Evolutionary conservation across 2,113 vertebrate genomes (phyloP).

Genomic region (Notarius quadriscutis): DNA sequence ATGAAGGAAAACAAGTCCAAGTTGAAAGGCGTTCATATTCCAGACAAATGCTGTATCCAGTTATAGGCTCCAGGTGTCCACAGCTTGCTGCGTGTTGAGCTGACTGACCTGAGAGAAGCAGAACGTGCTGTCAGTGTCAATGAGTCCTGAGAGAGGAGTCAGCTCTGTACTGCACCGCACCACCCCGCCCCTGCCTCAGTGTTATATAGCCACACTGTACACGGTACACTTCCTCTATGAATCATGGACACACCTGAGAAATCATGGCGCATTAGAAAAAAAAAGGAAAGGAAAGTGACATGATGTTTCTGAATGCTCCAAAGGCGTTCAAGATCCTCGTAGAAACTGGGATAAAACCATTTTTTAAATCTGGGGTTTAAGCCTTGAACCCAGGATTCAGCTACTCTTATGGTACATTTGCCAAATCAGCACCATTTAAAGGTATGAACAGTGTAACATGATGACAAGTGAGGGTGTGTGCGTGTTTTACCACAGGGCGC

Average conservation of each 20-base stretch:
- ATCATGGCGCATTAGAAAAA: background rate
- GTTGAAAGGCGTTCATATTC: conserved; percentile 38
- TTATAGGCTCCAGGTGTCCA: background rate
- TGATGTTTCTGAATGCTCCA: background rate
- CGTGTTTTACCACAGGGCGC: conserved; percentile 21
- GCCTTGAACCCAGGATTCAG: background rate
- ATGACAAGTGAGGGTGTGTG: too few species aligned
- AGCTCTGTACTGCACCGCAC: background rate
- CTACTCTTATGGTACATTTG: background rate
- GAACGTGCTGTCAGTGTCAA: background rate
- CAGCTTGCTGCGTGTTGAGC: background rate
- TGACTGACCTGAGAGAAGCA: background rate
- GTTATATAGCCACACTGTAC: conserved; percentile 12
- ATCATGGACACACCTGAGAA: conserved; percentile 38
- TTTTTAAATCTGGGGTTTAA: background rate
- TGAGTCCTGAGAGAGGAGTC: background rate
- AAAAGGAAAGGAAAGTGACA: too few species aligned
- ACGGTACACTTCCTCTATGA: conserved; percentile 32
- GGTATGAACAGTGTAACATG: background rate
- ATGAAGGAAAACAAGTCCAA: conserved; percentile 13
- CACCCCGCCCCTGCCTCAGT: background rate
- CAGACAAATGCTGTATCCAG: background rate
- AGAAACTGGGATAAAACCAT: background rate
- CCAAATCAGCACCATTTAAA: conserved; percentile 6
- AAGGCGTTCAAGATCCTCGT: background rate